Base-by-base conservation (phyloP, 1,140 invertebrate genomes). In the Rhyzopertha dominica region DNA sequence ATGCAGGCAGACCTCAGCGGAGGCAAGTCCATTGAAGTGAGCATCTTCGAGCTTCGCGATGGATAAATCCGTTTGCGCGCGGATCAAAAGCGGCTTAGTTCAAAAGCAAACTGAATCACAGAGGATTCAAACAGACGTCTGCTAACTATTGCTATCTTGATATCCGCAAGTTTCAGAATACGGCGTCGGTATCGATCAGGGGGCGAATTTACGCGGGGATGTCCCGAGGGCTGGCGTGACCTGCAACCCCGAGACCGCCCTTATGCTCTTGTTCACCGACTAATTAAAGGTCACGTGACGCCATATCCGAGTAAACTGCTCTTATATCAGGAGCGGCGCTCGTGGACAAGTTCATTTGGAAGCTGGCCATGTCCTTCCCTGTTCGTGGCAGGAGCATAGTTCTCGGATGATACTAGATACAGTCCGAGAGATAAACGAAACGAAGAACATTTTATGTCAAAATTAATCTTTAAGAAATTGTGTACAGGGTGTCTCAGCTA, bases 201-300 rank as follows among this genome's bases (percentile, higher is more conserved):
- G 7, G 7, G n/a, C n/a, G 35, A 36, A 37, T 25, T 16, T 24
- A 25, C 31, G 18, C 24, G 25, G 29, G 46, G 45, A 51, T 51
- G 51, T 51, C 52, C 49, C 54, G 45, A 49, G 44, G 52, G 51
- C 30, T 59, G 49, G 51, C 56, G 56, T 59, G 56, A 56, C 56
- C 56, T 51, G 55, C 46, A 59, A 52, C 56, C 54, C 48, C 37
- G 13, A 10, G 49, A 39, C 40, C 56, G 46, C 43, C 49, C 53
- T 50, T 53, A 46, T 34, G 49, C 41, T 49, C 47, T 29, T 49
- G 47, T 42, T 58, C 49, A 49, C 51, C 48, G 51, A 43, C 51
- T 59, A 59, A 59, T 59, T 59, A 59, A 56, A 54, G 57, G 57
- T 59, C 54, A 59, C 54, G 54, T 56, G 56, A 53, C 47, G 43